These are phyloP conservation scores for Mythimna vitellina DNA, from an alignment of 2,888 invertebrate species.

Conservation along the genomic window DNA sequence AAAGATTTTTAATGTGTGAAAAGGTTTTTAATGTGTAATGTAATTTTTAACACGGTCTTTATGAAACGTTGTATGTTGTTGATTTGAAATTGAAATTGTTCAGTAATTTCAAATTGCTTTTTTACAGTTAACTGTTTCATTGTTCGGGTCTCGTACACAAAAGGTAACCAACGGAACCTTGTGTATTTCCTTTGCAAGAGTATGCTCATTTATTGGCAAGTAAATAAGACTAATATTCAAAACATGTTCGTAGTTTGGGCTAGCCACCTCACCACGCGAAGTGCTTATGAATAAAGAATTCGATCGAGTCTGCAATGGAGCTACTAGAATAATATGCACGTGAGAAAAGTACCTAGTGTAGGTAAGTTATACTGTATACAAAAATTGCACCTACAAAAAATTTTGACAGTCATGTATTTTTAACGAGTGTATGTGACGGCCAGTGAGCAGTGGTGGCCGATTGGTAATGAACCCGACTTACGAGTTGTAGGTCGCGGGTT, in stretches of 20 bases:
- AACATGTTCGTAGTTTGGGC: slow-evolving; percentile 36
- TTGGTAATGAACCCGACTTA: too few species aligned
- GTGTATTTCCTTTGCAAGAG: neutral
- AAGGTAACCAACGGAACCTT: too few species aligned
- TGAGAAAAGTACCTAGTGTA: neutral
- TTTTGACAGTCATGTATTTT: neutral
- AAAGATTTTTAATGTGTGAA: too few species aligned
- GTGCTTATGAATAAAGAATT: slow-evolving; percentile 49
- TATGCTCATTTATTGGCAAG: neutral
- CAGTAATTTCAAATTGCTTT: neutral
- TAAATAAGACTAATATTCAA: slow-evolving; percentile 12
- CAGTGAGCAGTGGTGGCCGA: too few species aligned
- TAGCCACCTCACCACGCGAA: slow-evolving; percentile 24
- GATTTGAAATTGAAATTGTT: neutral
- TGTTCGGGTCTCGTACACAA: too few species aligned
- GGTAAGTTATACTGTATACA: too few species aligned
- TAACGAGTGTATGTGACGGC: too few species aligned
- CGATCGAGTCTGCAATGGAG: slow-evolving; percentile 23
- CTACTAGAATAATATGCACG: slow-evolving; percentile 5
- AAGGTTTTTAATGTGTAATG: too few species aligned
- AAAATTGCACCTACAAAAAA: neutral
- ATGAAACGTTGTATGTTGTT: too few species aligned
- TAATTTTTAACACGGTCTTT: too few species aligned
- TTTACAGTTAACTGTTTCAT: neutral
- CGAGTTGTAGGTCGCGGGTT: too few species aligned